Base-by-base conservation (phyloP, 2,797 vertebrate species). In the Lagodon rhomboides region DNA sequence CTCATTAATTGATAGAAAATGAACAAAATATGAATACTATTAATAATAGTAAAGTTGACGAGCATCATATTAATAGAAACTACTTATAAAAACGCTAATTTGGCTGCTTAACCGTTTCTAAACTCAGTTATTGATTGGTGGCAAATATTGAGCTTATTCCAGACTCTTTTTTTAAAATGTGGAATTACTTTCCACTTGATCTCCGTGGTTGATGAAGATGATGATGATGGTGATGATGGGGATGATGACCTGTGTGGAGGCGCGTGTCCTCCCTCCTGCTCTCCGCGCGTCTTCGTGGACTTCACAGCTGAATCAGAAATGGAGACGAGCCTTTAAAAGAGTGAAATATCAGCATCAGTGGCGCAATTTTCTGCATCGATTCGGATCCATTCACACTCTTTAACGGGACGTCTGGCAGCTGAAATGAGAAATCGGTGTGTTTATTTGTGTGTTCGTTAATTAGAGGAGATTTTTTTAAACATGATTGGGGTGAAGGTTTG, bases 241-340 rank as follows among this genome's bases (percentile, higher is more conserved):
- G 85, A 62, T 64, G 83, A 38, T 68, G 84, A 38, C 49, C 53
- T 54, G 70, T 65, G 74, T 82, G 78, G 73, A 58, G 34, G 83
- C 76, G 82, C 71, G 79, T 76, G 83, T 83, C 79, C 78, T 83
- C 79, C 44, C 46, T 60, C 72, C 66, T 69, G 60, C 79, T 86
- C 71, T 53, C 72, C 47, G 74, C 63, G 16, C 61, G 79, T 85
- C 82, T 65, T 72, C 81, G 3, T 79, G 83, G 64, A 75, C 82
- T 71, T 83, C 58, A 65, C 73, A 23, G 67, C 12, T 27, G 77
- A 80, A 62, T 61, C 59, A 44, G 83, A 67, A 43, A 41, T 44
- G 82, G 68, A 79, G 68, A 73, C 38, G 75, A 79, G 74, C 70
- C 69, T 44, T 62, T 41, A 41, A 71, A 71, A 80, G 67, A 85